These are phyloP conservation scores for Copidosoma aretas DNA, from an alignment of 2,888 invertebrate genomes.

Conservation along the genomic window DNA sequence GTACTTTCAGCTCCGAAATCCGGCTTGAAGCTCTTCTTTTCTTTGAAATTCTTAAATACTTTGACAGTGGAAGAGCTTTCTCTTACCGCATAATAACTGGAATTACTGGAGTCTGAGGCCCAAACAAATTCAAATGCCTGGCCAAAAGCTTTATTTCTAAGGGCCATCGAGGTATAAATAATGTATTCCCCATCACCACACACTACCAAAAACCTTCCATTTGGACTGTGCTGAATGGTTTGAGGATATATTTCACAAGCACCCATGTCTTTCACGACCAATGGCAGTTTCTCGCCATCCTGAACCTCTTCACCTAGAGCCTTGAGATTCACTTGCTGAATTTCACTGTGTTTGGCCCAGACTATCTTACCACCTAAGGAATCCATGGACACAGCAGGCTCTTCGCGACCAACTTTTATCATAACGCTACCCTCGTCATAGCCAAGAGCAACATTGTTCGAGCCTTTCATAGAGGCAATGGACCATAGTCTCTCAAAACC, in stretches of 20 bases:
- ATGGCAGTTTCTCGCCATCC: conserved; percentile 70
- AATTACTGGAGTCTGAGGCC: conserved; percentile 96
- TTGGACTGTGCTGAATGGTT: conserved; percentile 97
- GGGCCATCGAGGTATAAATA: conserved; percentile 99
- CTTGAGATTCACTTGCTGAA: conserved; percentile 95
- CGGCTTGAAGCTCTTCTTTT: conserved; percentile 92
- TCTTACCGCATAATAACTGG: conserved; percentile 88
- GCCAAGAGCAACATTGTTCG: conserved; percentile 96
- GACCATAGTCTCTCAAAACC: conserved; percentile 99
- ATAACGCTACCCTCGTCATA: conserved; percentile 97
- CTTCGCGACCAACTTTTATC: conserved; percentile 96
- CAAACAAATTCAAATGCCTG: conserved; percentile 99
- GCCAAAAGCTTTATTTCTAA: conserved; percentile 98
- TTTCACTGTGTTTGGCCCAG: conserved; percentile 98
- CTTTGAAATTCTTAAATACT: conserved; percentile 98
- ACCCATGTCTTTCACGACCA: conserved; percentile 98
- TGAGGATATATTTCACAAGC: conserved; percentile 99
- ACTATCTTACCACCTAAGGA: conserved; percentile 96
- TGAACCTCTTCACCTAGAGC: conserved; percentile 76
- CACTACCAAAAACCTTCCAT: conserved; percentile 92
- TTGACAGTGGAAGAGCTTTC: conserved; percentile 91
- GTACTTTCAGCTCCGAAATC: conserved; percentile 94
- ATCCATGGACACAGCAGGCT: conserved; percentile 99
- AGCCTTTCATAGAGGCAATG: conserved; percentile 89
- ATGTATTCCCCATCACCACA: conserved; percentile 99